Base-by-base conservation (phyloP, 2,113 vertebrate genomes). In the Mellivora capensis region DNA sequence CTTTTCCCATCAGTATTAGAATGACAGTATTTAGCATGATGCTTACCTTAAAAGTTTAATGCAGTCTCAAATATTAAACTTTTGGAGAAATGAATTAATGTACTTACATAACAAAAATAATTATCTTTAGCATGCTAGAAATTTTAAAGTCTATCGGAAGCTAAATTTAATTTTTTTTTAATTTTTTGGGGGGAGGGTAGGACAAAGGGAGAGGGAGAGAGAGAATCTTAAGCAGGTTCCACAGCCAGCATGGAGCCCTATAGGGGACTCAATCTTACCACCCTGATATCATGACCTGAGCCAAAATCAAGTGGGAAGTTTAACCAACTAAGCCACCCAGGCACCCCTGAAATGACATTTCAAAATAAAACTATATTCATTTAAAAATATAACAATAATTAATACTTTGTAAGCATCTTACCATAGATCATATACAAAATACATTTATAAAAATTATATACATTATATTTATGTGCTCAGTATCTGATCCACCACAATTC, bases 401-500 rank as follows among this genome's bases (percentile, higher is more conserved):
- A 39, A 89, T 88, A 44, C 86, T 76, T 42, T 44, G 7, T 44
- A 96, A 62, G 14, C 42, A 84, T 80, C 7, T 76, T 64, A 90
- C 17, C 20, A 39, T 31, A 39, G 3, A 12, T 57, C 47, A 61
- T 91, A 80, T 37, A 71, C 29, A 76, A 96, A 91, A 61, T 42
- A 84, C 0, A 37, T 69, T 95, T 86, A 81, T 71, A 52, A 69
- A 88, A 94, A 82, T 79, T 74, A 59, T 80, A 96, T 85, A 85
- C 81, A 95, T 84, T 44, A 7, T 34, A 62, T 11, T 80, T 64
- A 61, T 52, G 3, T 76, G 67, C 25, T 98, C 42, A 88, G 54
- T 20, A 96, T 62, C 49, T 97, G 49, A 96, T 49, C 57, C 83
- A 89, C 25, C 42, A 72, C 64, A 94, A 96, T 76, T 17, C 29